A percentile compares a stretch with the other conserved stretches of the same genome.
These are phyloP conservation scores for Bubo bubo DNA, from an alignment of 2,113 vertebrate genomes.

Conservation along the genomic window DNA sequence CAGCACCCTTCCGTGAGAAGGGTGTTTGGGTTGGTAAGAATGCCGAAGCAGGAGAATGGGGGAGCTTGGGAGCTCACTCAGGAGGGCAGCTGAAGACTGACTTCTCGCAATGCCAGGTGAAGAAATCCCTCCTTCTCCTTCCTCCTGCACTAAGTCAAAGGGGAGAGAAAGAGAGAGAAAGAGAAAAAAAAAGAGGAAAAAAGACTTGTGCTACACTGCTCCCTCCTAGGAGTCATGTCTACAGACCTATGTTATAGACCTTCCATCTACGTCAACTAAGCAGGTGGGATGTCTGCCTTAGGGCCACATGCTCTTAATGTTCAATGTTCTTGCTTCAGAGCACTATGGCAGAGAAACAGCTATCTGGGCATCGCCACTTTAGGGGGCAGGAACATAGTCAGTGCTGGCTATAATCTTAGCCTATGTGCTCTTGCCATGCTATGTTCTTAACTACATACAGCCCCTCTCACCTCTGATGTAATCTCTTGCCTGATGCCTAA, in stretches of 20 bases:
- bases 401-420: not conserved
- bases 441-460: not conserved
- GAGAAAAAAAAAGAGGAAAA: not conserved
- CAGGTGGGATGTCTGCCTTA: not conserved
- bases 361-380: not conserved
- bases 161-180: rapidly evolving
- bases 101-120: not conserved
- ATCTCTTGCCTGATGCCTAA: not conserved
- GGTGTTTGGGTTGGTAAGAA: not conserved
- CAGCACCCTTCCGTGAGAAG: not conserved
- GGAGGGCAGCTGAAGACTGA: not conserved
- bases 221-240: not conserved
- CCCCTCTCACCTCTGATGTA: not conserved
- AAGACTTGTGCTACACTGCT: not conserved
- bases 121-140: not conserved
- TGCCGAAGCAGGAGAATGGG: not conserved
- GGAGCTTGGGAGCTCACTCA: not conserved
- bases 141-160: not conserved
- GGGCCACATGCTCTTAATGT: rapidly evolving
- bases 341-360: not conserved
- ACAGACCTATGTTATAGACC: rapidly evolving
- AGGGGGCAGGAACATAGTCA: not conserved
- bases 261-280: not conserved
- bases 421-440: not conserved
- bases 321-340: not conserved